These are phyloP conservation scores for Clivina fossor DNA, from an alignment of 2,888 invertebrate genomes.

Conservation along the genomic window DNA sequence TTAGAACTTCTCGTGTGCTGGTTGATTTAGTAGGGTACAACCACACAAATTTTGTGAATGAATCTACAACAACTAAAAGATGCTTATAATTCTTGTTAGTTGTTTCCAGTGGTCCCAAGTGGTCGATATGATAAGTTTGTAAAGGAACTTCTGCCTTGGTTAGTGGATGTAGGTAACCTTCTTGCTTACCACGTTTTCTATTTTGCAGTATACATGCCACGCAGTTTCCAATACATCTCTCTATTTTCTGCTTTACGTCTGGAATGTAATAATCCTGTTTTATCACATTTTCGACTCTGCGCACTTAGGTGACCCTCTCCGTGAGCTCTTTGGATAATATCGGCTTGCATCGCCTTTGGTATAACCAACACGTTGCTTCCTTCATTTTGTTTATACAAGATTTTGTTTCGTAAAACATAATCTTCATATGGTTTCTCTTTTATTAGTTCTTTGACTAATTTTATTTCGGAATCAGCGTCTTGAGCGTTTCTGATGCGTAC, in stretches of 20 bases:
- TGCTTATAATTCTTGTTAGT: constrained; percentile 31
- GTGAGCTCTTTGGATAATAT: constrained; percentile 21
- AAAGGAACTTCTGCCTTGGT: constrained; percentile 25
- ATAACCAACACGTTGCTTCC: constrained; percentile 24
- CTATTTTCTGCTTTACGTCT: constrained; percentile 22
- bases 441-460: constrained; percentile 3
- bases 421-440: constrained; percentile 32
- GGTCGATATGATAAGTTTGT: constrained; percentile 25
- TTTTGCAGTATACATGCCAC: constrained; percentile 31
- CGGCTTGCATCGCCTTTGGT: constrained; percentile 27
- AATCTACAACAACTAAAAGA: constrained; percentile 26
- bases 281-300: constrained; percentile 19
- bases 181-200: constrained; percentile 31
- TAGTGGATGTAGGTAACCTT: constrained; percentile 28
- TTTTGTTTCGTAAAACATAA: constrained; percentile 30
- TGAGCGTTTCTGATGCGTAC: background rate
- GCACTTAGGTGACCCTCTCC: constrained; percentile 25
- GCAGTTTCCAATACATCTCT: constrained; percentile 26
- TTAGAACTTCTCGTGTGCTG: constrained; percentile 20
- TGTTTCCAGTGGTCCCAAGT: constrained; percentile 27
- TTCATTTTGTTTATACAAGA: constrained; percentile 23
- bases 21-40: constrained; percentile 26
- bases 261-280: constrained; percentile 29
- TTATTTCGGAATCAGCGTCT: background rate
- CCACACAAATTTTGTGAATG: constrained; percentile 29